Evolutionary conservation across 2,888 invertebrate genomes (phyloP), one percentile per base, ranked within the genome.

Genomic region (Spilosoma lubricipeda): DNA sequence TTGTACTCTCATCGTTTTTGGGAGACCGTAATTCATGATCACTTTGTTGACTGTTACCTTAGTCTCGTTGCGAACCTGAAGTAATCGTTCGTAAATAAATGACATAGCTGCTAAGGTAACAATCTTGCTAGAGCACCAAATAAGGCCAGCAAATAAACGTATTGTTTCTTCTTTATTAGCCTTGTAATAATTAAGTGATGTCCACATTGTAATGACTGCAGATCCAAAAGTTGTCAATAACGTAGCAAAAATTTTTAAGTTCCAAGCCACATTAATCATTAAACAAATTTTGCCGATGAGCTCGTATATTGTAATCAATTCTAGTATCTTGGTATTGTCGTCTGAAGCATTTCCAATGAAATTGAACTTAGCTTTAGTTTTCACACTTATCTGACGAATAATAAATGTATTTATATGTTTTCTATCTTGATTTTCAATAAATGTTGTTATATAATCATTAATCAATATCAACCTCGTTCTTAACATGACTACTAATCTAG

Each of bases 21-120:
- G 92, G 3, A 93, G 84, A 27, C 89, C 86, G 70, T 93, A 93
- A 79, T 92, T 89, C 91, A 93, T 93, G 52, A 93, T 90, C 3
- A 94, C 73, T 75, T 93, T 90, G 78, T 93, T 92, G 0, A 93
- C 87, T 45, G 92, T 81, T 36, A 89, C 80, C 77, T 89, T 92
- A 0, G 91, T 91, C 8, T 82, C 77, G 36, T 88, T 89, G 27
- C 92, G 88, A 18, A 87, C 86, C 20, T 82, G 52, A 67, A 87
- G 84, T 23, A 94, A 73, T 42, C 73, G 81, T 80, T 93, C 92
- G 72, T 93, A 93, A 39, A 86, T 83, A 33, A 87, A 85, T 5
- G 91, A 90, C 86, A 93, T 88, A 7, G 86, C 69, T 13, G 84
- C 87, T 33, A 93, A 87, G 20, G 86, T 84, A 48, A 88, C 67